These are phyloP conservation scores for Babylonia areolata DNA, from an alignment of 1,140 invertebrate species.

Conservation along the genomic window DNA sequence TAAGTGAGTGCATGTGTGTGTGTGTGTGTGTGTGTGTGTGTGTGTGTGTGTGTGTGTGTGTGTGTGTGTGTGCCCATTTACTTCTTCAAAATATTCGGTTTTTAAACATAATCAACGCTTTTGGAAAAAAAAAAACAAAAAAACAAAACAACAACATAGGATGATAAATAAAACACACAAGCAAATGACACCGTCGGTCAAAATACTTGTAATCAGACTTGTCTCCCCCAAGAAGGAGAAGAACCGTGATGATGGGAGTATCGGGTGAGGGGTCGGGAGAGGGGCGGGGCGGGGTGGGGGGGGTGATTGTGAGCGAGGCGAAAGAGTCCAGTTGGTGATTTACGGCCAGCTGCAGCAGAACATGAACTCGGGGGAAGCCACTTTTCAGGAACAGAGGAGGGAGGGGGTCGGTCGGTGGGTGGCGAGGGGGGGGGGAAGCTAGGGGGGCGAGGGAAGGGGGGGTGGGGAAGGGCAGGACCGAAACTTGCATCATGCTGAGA, in stretches of 20 bases:
- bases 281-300: too few relatives aligned
- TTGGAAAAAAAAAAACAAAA: not conserved
- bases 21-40: not conserved
- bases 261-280: too few relatives aligned
- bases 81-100: not conserved
- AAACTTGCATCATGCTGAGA: not conserved
- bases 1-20: not conserved
- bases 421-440: too few relatives aligned
- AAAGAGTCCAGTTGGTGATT: not conserved
- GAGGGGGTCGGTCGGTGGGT: too few relatives aligned
- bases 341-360: not conserved
- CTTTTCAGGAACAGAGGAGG: too few relatives aligned
- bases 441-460: too few relatives aligned
- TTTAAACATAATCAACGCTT: not conserved
- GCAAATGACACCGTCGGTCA: not conserved
- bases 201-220: not conserved
- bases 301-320: not conserved
- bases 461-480: too few relatives aligned
- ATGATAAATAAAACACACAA: not conserved
- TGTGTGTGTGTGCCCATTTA: not conserved
- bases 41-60: not conserved
- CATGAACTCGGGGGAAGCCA: too few relatives aligned
- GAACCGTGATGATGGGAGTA: too few relatives aligned
- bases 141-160: not conserved
- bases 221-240: too few relatives aligned